phyloP scores from a whole-genome alignment of 2,888 invertebrate genomes.

The Phlogophora meticulosa region DNA sequence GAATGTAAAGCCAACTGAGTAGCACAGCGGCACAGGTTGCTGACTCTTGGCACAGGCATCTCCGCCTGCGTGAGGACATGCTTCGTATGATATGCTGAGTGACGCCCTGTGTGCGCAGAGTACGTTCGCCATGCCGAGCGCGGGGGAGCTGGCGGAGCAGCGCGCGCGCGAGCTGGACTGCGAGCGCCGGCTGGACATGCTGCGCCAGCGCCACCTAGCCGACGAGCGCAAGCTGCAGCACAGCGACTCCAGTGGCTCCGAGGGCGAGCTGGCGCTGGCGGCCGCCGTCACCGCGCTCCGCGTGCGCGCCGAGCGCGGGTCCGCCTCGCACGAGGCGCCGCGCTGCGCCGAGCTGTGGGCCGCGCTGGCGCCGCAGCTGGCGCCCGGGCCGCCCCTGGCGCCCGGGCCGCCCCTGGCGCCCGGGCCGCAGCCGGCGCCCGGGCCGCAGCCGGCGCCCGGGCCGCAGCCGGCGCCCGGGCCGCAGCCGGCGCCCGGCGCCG shows the following conservation, averaged over 20 bases:
- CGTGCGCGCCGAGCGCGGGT: conserved; percentile 37
- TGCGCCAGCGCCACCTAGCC: conserved; percentile 53
- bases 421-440: conserved; percentile 25
- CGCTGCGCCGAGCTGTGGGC: conserved; percentile 42
- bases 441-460: conserved; percentile 26
- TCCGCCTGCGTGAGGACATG: background rate
- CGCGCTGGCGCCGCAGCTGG: conserved; percentile 45
- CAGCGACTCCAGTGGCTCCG: conserved; percentile 73
- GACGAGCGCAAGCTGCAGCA: conserved; percentile 28
- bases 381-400: conserved; percentile 28
- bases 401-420: conserved; percentile 7
- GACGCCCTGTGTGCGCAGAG: conserved; percentile 52
- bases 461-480: conserved; percentile 36
- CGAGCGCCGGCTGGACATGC: conserved; percentile 64
- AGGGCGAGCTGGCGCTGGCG: conserved; percentile 70
- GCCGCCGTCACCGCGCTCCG: conserved; percentile 64
- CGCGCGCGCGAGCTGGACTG: conserved; percentile 70
- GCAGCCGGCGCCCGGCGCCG: conserved; percentile 44
- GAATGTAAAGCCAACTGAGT: background rate
- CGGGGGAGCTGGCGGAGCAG: conserved; percentile 69
- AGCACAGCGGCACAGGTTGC: background rate
- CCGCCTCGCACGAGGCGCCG: conserved; percentile 22
- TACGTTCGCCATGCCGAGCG: conserved; percentile 72
- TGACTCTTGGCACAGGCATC: background rate
- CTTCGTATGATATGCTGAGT: conserved; percentile 4